Base-by-base conservation (phyloP, 2,113 vertebrate species). In the Upupa epops region DNA sequence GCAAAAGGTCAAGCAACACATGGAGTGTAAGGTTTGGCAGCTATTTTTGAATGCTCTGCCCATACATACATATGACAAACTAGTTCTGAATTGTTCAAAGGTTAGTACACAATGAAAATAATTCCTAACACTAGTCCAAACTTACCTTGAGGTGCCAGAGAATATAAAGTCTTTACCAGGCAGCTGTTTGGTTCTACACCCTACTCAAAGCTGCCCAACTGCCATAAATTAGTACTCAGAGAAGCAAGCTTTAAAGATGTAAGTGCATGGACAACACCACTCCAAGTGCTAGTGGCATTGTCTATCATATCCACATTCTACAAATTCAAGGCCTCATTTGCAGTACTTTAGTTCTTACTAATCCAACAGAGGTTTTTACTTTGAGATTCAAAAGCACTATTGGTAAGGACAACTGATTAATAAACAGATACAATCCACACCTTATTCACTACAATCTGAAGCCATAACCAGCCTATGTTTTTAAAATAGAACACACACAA, bases 161-260 rank as follows among this genome's bases (percentile, higher is more conserved):
- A 78, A 73, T 36, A 78, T 3, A 45, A 49, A 60, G 24, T 3
- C 4, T 68, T 89, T 48, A 64, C n/a, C 26, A 56, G 51, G 31
- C 17, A 28, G 34, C 4, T 71, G 10, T 70, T 74, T 36, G 19
- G 29, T 75, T 60, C 55, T 36, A 34, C 4, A 24, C 10, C 5
- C 17, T 51, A 16, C 36, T 54, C 11, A 13, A 0, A 0, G 15
- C 36, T 59, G 45, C 28, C 14, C 56, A 49, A 26, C 5, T 1
- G 4, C 40, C 3, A 48, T 5, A 92, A 83, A 79, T 7, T 10
- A 72, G 11, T 18, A 45, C 13, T 9, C 36, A 69, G 42, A 42
- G 80, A 59, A 72, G 11, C 7, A 66, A 58, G 17, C 15, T 65
- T 65, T 70, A 69, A 69, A 61, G 49, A 14, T 65, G 28, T 31